phyloP scores from a whole-genome alignment of 2,113 vertebrate genomes.

The Eulacestoma nigropectus region DNA sequence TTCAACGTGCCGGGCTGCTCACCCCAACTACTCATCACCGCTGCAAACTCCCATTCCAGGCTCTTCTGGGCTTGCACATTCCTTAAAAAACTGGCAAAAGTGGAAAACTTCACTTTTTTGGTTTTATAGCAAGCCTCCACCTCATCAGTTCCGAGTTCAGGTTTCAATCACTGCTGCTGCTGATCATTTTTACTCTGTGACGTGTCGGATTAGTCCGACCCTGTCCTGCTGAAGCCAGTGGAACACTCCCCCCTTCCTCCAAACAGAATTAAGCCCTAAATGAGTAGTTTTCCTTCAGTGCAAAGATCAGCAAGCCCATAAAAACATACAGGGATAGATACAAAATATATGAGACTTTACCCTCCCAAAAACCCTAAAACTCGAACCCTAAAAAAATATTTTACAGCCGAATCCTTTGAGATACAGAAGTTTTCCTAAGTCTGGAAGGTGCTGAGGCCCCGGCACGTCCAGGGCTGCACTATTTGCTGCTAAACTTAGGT shows the following conservation, averaged over 20 bases:
- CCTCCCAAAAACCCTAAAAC: not conserved
- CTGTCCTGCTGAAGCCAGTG: not conserved
- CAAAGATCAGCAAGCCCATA: not conserved
- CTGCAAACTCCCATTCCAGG: not conserved
- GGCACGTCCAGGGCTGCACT: not conserved
- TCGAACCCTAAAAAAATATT: not conserved
- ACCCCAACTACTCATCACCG: not conserved
- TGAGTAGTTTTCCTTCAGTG: not conserved
- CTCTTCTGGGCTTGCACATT: not conserved
- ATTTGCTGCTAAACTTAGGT: slow-evolving; percentile 67
- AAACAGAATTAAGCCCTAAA: not conserved
- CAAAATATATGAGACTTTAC: accelerated
- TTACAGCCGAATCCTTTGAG: not conserved
- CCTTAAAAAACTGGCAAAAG: not conserved
- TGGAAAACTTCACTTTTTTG: not conserved
- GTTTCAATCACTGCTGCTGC: not conserved
- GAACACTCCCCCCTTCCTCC: not conserved
- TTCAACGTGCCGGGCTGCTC: accelerated
- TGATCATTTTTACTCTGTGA: not conserved
- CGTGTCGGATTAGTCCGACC: accelerated
- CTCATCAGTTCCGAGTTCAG: not conserved
- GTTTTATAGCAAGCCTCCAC: not conserved
- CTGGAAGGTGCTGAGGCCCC: not conserved
- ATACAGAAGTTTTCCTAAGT: not conserved
- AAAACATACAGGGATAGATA: accelerated